Conservation (phyloP, 2,113 vertebrate genomes). For the Microcebus tavaratra region DNA sequence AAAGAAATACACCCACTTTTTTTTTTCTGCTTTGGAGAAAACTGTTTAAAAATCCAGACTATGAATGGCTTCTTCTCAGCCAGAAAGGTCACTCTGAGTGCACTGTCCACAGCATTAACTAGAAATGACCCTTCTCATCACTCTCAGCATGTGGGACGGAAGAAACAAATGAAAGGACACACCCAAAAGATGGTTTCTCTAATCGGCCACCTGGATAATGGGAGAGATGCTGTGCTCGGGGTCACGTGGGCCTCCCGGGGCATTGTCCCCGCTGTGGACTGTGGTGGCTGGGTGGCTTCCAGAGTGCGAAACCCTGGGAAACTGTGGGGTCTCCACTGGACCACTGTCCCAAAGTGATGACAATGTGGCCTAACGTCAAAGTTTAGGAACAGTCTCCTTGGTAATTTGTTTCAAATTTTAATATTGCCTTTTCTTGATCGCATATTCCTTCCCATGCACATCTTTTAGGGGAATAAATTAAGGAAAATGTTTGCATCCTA, state of each 20-base stretch:
- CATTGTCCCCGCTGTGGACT: background rate
- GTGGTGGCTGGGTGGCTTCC: background rate
- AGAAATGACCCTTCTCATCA: conserved; percentile 10
- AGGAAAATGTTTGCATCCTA: background rate
- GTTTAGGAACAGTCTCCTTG: background rate
- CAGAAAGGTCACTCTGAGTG: conserved; percentile 50
- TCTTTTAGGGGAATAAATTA: background rate
- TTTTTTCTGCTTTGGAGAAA: background rate
- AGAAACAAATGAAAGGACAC: conserved; percentile 34
- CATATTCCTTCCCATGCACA: background rate
- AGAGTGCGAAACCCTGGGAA: background rate
- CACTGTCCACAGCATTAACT: background rate
- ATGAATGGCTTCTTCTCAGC: conserved; percentile 22
- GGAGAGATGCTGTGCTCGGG: background rate
- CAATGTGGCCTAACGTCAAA: background rate
- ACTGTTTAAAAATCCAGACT: conserved; percentile 21
- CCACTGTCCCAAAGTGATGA: background rate
- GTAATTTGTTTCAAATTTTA: background rate
- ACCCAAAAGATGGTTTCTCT: conserved; percentile 40
- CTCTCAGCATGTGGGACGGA: conserved; percentile 9
- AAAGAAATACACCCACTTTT: background rate
- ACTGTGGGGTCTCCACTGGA: background rate
- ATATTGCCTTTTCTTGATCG: background rate
- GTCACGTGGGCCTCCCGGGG: background rate
- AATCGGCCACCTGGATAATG: background rate